Conservation (phyloP, 2,888 invertebrate genomes). For the Cantharis lateralis region DNA sequence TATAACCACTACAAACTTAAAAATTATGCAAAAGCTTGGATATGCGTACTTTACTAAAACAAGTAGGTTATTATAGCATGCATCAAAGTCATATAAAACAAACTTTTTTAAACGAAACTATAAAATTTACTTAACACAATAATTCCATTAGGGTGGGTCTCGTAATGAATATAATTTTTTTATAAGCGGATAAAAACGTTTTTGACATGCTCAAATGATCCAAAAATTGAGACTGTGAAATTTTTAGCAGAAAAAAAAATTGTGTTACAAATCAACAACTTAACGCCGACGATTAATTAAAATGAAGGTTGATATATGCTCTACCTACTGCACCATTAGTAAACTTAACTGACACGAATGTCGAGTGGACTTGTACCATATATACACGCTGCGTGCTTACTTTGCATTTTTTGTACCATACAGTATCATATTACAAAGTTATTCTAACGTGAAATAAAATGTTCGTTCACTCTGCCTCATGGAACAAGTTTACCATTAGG, state of each 20-base stretch:
- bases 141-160: background rate
- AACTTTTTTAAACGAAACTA: background rate
- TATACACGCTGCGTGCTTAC: background rate
- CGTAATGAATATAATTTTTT: background rate
- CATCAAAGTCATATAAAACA: background rate
- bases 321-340: constrained; percentile 16
- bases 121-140: background rate
- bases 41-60: background rate
- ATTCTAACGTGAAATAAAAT: background rate
- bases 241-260: background rate
- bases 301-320: constrained; percentile 20
- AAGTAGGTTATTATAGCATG: background rate
- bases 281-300: constrained; percentile 30
- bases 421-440: background rate
- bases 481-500: background rate
- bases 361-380: background rate
- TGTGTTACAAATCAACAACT: constrained; percentile 26
- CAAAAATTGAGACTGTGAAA: background rate
- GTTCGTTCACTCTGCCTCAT: background rate
- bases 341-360: background rate
- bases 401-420: constrained; percentile 2
- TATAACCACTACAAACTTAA: background rate
- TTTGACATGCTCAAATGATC: background rate
- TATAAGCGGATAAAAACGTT: background rate
- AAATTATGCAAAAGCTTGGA: background rate